These are phyloP conservation scores for Nematostella vectensis DNA, from an alignment of 92 coral and sea anemone species.

Conservation along the genomic window DNA sequence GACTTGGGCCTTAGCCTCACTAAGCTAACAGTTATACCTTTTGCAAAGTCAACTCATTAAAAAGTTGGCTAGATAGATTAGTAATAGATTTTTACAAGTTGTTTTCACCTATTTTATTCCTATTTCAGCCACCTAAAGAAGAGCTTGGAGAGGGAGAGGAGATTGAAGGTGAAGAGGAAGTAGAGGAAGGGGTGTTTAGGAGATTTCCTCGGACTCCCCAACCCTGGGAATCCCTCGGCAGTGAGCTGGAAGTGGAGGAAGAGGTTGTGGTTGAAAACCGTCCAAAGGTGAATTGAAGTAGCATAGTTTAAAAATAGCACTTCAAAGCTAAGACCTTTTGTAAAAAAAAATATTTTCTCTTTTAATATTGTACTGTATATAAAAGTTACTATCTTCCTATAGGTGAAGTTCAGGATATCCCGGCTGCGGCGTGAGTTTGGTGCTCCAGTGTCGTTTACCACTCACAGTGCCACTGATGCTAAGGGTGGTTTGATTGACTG, in stretches of 20 bases:
- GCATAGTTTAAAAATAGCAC: background rate
- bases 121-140: constrained; percentile 41
- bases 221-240: constrained; percentile 93
- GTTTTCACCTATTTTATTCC: no score
- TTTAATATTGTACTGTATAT: no score
- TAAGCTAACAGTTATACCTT: no score
- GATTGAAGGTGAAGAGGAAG: constrained; percentile 52
- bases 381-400: background rate
- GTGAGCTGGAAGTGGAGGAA: constrained; percentile 88
- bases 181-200: constrained; percentile 29
- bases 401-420: constrained; percentile 87
- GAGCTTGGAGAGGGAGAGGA: constrained; percentile 45
- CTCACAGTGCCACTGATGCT: constrained; percentile 68
- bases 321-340: no score
- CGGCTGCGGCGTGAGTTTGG: constrained; percentile 93
- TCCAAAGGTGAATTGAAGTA: constrained; percentile 85
- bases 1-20: no score
- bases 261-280: constrained; percentile 77
- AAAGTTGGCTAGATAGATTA: no score
- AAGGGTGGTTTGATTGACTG: constrained; percentile 95
- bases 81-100: no score
- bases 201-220: constrained; percentile 86
- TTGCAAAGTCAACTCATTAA: no score
- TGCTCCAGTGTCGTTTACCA: constrained; percentile 69
- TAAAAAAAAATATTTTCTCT: no score